Evolutionary conservation across 1,140 invertebrate genomes (phyloP).

Genomic region (Ylistrum balloti): DNA sequence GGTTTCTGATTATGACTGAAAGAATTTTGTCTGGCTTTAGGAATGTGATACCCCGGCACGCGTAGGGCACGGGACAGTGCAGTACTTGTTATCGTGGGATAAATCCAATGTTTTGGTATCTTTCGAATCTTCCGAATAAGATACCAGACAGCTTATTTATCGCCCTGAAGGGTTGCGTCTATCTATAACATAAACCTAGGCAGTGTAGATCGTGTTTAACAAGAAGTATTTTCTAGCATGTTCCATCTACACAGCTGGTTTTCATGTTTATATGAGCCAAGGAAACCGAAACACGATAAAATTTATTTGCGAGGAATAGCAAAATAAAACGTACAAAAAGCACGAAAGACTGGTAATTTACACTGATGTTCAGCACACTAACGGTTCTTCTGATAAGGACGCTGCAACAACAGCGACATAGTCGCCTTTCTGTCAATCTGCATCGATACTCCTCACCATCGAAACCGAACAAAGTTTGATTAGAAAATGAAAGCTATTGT

Average conservation of each 20-base stretch:
- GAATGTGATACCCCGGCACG: not conserved
- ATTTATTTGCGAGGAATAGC: not conserved
- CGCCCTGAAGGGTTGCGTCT: not conserved
- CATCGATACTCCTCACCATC: no score
- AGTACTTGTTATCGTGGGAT: constrained; percentile 16
- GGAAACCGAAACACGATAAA: not conserved
- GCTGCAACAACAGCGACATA: no score
- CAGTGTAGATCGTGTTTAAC: not conserved
- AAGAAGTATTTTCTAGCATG: not conserved
- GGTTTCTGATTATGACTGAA: not conserved
- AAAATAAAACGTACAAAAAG: not conserved
- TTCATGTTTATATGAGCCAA: not conserved
- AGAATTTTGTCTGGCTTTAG: not conserved
- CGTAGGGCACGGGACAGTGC: not conserved
- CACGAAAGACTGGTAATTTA: no score
- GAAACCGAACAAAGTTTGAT: no score
- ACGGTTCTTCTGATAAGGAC: no score
- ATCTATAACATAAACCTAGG: not conserved
- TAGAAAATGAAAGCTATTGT: no score
- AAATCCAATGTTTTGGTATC: constrained; percentile 1
- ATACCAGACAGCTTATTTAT: constrained; percentile 16
- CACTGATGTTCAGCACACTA: no score
- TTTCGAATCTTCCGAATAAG: not conserved
- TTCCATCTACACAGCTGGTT: not conserved
- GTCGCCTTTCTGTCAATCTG: no score